Percentiles rank a stretch among this genome's conserved stretches.
Evolutionary conservation across 2,797 vertebrate genomes (phyloP).

Genomic region (Pipistrellus kuhlii): DNA sequence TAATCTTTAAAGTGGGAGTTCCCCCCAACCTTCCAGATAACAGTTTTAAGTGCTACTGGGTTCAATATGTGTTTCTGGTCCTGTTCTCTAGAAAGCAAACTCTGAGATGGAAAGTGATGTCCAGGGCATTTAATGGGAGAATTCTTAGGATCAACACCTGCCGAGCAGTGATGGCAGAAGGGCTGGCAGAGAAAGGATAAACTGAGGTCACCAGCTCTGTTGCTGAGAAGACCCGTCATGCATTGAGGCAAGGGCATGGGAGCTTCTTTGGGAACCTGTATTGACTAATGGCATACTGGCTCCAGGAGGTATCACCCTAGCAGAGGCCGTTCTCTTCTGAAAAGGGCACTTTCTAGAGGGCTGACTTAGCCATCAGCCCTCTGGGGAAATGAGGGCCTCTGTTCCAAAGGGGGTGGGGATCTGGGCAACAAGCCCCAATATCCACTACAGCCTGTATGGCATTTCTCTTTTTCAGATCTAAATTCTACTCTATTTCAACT

Average conservation of each 20-base stretch:
- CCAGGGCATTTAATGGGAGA: neutral
- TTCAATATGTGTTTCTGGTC: neutral
- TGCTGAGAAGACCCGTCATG: neutral
- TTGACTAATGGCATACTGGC: neutral
- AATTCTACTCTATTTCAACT: neutral
- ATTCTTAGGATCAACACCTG: neutral
- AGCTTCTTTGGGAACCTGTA: neutral
- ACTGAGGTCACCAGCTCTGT: neutral
- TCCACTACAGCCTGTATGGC: too few species aligned
- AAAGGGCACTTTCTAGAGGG: neutral
- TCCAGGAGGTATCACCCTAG: neutral
- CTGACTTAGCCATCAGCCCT: too few species aligned
- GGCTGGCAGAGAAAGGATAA: neutral
- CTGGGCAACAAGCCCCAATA: fast-evolving
- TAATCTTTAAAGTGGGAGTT: neutral
- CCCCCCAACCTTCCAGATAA: neutral
- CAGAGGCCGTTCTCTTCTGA: neutral
- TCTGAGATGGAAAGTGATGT: neutral
- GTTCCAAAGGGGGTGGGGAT: fast-evolving
- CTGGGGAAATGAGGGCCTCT: neutral
- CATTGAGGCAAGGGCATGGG: too few species aligned
- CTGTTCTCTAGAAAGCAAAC: neutral
- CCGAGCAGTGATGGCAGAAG: too few species aligned
- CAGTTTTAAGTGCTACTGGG: neutral
- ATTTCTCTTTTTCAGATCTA: neutral